Evolutionary conservation across 2,113 vertebrate species (phyloP), one percentile per base, ranked within the genome.

Genomic region (Crotalus tigris): DNA sequence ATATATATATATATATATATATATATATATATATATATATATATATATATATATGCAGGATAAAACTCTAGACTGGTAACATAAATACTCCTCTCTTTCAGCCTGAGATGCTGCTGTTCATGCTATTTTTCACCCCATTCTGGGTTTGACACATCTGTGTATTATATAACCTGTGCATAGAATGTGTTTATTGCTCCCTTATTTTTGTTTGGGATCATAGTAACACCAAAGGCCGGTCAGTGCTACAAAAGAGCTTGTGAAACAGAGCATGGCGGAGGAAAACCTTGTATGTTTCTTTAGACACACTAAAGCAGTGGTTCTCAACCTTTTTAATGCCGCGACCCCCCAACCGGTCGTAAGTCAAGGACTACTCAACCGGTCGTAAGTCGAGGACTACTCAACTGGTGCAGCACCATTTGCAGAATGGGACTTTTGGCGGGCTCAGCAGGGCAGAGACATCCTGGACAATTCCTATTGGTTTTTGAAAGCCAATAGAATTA

Each of bases 31-130:
- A 49, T 49, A n/a, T 11, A 90, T 49, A 51, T 49, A 49, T 49
- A 49, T 8, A 49, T 49, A 49, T 8, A 0, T 46, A 53, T 55
- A 29, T 57, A 39, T 15, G 85, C 92, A 55, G 92, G 88, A 86
- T 69, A 29, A 91, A 93, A 86, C 85, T 93, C 91, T 13, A 85
- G 92, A 91, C 95, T 95, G 95, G 15, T 89, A 81, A 85, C n/a
- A 87, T 81, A 81, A 81, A 44, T 89, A 90, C 64, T 97, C 96
- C 96, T 96, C 95, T 92, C 51, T 87, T 26, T 90, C 88, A 87
- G 88, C 24, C 58, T 55, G 58, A 88, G 10, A 44, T 92, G 91
- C 54, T 64, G 59, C 23, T 91, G 2, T 58, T 58, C 23, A 87
- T 87, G 91, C 81, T 69, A 53, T 53, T 90, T 85, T 61, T 81